Base-by-base conservation (phyloP, 92 coral and sea anemone species). In the Desmophyllum pertusum region DNA sequence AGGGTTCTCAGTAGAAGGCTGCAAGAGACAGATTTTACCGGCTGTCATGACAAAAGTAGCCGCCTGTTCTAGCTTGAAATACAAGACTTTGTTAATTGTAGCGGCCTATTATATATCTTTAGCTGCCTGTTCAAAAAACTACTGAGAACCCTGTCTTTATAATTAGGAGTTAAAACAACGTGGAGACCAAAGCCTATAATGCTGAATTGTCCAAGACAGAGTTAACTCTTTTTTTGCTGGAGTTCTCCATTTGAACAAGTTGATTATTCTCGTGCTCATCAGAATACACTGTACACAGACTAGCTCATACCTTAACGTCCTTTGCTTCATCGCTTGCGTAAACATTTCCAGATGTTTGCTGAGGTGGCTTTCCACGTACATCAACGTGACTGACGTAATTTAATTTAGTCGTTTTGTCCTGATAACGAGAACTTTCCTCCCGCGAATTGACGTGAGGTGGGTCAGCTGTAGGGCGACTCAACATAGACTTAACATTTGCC, bases 401-500 rank as follows among this genome's bases (percentile, higher is more conserved):
- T 40, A 72, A 29, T 71, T 59, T 70, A 5, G 43, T 10, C 42
- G 15, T 59, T 55, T 48, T 80, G 21, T 37, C 76, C 51, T 70
- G 62, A 48, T 51, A 51, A 67, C 2, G 38, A 67, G 45, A n/a
- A 69, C 48, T n/a, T 10, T 52, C 72, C 19, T 57, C 71, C n/a
- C 7, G 19, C 10, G 59, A 15, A 17, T 36, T 41, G 13, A 6
- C 57, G 21, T 9, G 61, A 17, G 41, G 53, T 52, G 30, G 14
- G 18, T 21, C 55, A 17, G 36, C 43, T 41, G 72, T 82, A 0
- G 41, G 35, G 8, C 19, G 61, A 8, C 45, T 30, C n/a, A 82
- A 30, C 41, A 79, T 25, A 29, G 78, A 31, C 79, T 82, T 87
- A 15, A 84, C 68, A 84, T 90, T 92, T 64, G 93, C 90, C 80